Evolutionary conservation across 1,140 invertebrate species (phyloP).

Genomic region (Rhizoglyphus robini): DNA sequence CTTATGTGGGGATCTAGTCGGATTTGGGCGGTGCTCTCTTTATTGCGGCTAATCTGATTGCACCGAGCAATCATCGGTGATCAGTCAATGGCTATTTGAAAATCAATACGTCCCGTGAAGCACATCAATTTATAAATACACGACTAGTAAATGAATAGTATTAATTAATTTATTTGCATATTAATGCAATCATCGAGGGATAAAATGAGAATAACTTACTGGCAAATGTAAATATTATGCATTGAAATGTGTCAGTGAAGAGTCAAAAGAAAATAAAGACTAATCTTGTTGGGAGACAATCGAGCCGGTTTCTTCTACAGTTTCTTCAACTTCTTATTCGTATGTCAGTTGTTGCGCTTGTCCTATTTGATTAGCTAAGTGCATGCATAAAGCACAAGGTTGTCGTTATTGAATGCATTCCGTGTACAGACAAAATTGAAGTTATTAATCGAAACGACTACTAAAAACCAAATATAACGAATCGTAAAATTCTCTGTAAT

Average conservation of each 20-base stretch:
- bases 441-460: not conserved
- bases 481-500: slow-evolving; percentile 53
- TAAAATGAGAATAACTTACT: slow-evolving; percentile 77
- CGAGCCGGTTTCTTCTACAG: slow-evolving; percentile 13
- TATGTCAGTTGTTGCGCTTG: not conserved
- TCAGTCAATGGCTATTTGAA: no score
- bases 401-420: slow-evolving; percentile 58
- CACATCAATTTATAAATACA: no score
- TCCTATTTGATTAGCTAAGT: slow-evolving; percentile 31
- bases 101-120: no score
- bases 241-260: not conserved
- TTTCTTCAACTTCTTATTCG: not conserved
- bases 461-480: not conserved
- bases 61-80: no score
- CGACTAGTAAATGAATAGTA: no score
- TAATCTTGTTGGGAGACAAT: not conserved
- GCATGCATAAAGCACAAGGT: slow-evolving; percentile 75
- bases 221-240: slow-evolving; percentile 38
- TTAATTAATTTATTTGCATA: no score
- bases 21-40: no score
- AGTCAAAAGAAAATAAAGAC: not conserved
- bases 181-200: no score
- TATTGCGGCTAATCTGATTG: no score
- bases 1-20: no score
- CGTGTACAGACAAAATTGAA: not conserved